phyloP scores from a whole-genome alignment of 2,113 vertebrate genomes.

The Nannospalax galili region DNA sequence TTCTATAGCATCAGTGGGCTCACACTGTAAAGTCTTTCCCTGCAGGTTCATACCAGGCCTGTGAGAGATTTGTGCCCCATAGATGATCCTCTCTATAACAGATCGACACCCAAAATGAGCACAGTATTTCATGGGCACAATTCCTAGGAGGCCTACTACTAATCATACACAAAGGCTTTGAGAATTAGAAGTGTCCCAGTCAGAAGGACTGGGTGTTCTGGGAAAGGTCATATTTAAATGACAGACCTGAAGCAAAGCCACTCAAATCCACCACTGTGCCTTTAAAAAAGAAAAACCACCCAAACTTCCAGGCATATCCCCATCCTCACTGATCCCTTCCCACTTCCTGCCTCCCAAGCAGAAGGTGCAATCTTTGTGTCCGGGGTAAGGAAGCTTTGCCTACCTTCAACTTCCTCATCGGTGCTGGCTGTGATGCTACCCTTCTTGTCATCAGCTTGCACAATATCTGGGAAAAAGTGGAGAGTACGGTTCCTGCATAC shows the following conservation, averaged over 20 bases:
- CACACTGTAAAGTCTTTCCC: no score
- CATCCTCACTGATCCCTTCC: neutral
- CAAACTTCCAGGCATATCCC: neutral
- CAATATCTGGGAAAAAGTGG: neutral
- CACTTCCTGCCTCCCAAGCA: neutral
- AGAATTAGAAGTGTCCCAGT: neutral
- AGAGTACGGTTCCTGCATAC: neutral
- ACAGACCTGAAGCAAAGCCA: neutral
- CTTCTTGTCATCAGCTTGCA: neutral
- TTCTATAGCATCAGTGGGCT: no score
- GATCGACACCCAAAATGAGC: neutral
- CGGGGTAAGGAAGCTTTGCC: no score
- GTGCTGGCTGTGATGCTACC: neutral
- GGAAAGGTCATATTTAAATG: neutral
- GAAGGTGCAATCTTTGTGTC: no score
- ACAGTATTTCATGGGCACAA: neutral
- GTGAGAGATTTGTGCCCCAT: neutral
- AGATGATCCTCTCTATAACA: neutral
- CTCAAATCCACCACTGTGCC: neutral
- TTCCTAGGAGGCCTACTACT: neutral
- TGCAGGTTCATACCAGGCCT: no score
- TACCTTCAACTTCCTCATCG: neutral
- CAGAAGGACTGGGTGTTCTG: neutral
- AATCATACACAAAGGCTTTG: neutral
- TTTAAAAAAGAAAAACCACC: neutral